Percentiles rank a stretch among this genome's conserved stretches.
phyloP scores from a whole-genome alignment of 2,797 vertebrate genomes.

The Tiaroga cobitis region DNA sequence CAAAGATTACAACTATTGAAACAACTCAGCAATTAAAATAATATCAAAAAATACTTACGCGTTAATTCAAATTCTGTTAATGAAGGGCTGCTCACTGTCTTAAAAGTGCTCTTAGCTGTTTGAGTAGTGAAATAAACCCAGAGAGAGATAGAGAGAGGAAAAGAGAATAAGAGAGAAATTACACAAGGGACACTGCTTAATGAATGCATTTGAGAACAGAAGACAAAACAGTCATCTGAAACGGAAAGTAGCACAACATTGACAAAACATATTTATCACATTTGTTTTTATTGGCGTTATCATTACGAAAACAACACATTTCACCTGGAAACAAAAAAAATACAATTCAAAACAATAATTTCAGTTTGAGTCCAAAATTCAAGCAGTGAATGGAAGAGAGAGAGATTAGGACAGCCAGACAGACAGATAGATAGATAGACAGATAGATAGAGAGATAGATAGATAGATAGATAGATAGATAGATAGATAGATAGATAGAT shows the following conservation, averaged over 20 bases:
- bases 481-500: accelerated
- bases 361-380: not conserved
- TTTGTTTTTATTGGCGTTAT: not conserved
- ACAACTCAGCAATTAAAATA: slow-evolving; percentile 47
- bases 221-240: slow-evolving; percentile 4
- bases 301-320: not conserved
- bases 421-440: not conserved
- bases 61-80: slow-evolving; percentile 82
- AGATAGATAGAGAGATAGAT: not conserved
- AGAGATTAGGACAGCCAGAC: not conserved
- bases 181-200: slow-evolving; percentile 19
- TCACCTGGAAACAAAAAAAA: not conserved
- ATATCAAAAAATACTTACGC: slow-evolving; percentile 75
- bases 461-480: accelerated
- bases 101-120: slow-evolving; percentile 84
- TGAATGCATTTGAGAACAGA: slow-evolving; percentile 8
- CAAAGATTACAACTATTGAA: slow-evolving; percentile 45
- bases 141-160: not conserved
- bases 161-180: slow-evolving; percentile 18
- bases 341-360: not conserved
- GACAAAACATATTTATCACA: not conserved
- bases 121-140: slow-evolving; percentile 67
- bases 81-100: slow-evolving; percentile 83
- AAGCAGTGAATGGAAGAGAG: not conserved
- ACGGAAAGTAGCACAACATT: not conserved